Conservation (phyloP, 2,113 vertebrate species). For the Labrus mixtus region DNA sequence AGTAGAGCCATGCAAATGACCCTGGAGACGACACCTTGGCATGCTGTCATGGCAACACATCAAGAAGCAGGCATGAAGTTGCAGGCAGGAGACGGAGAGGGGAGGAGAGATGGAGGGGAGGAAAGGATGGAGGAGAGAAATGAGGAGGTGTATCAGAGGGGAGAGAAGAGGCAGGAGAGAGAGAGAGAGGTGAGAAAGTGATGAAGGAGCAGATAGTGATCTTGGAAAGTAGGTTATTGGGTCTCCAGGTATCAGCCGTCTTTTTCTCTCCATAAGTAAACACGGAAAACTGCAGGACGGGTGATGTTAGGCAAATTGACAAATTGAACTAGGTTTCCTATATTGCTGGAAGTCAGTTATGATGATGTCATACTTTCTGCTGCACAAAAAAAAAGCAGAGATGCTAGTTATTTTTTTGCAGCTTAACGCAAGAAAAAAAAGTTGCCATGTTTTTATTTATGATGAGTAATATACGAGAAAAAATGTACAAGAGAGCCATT, state of each 20-base stretch:
- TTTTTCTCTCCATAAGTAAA: neutral
- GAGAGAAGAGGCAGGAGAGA: neutral
- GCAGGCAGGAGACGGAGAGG: slow-evolving; percentile 8
- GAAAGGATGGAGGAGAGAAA: neutral
- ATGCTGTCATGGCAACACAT: slow-evolving; percentile 75
- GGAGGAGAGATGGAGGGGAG: neutral
- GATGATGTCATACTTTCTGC: too few relatives aligned
- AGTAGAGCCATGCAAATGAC: slow-evolving; percentile 39
- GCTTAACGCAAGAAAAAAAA: too few relatives aligned
- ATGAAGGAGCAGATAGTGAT: neutral
- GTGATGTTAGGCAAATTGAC: too few relatives aligned
- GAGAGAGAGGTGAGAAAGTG: neutral
- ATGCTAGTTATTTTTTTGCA: too few relatives aligned
- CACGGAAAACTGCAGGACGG: too few relatives aligned
- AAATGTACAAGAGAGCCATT: too few relatives aligned
- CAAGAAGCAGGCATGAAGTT: slow-evolving; percentile 54
- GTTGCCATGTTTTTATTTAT: too few relatives aligned
- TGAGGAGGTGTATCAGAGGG: neutral
- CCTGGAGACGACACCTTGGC: slow-evolving; percentile 60
- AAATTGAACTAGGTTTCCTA: too few relatives aligned
- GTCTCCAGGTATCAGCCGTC: neutral
- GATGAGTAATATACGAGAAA: too few relatives aligned
- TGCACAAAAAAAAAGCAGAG: too few relatives aligned
- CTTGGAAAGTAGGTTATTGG: neutral
- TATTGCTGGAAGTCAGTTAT: too few relatives aligned